Base-by-base conservation (phyloP, 2,888 invertebrate species). In the Petrolisthes manimaculis region DNA sequence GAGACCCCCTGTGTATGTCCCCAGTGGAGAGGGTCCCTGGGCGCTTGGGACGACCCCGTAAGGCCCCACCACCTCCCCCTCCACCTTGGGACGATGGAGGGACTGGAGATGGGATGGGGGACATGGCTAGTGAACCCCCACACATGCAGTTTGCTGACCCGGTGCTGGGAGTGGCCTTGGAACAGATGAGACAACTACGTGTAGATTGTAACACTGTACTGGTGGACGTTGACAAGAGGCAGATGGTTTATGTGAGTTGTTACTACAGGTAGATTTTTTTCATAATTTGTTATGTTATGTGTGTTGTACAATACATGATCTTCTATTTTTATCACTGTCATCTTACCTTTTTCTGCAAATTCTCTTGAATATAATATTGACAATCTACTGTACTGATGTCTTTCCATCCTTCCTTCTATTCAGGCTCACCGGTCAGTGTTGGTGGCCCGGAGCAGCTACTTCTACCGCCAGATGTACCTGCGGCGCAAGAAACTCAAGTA, bases 391-490 rank as follows among this genome's bases (percentile, higher is more conserved):
- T 8, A 5, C 24, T 67, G n/a, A 85, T 56, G n/a, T 54, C 4
- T 18, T 6, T n/a, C 51, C 21, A 67, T 84, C 74, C 21, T 69
- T 56, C 51, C 71, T 54, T 37, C 37, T 37, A 37, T 37, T 24
- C 84, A 91, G 91, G 91, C 91, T 5, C 91, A 91, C 55, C 86
- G 91, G n/a, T 81, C 89, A 77, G 86, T 91, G 51, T 81, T 91
- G 24, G 89, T 89, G 37, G 91, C 91, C 18, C 82, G 89, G 8
- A 91, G 91, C 79, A 86, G 89, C 5, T 91, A 88, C 84, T 89
- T 91, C 74, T 91, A 91, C 82, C 82, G 89, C 54, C 88, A 91
- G 79, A 84, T 91, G 86, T 91, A 91, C 71, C 67, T 91, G 53
- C 56, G 89, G 69, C 86, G 91, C 18, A 91, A 88, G 83, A 89